A percentile compares a stretch with the other conserved stretches of the same genome.
Conservation (phyloP, 2,113 vertebrate species). For the Anguilla rostrata region DNA sequence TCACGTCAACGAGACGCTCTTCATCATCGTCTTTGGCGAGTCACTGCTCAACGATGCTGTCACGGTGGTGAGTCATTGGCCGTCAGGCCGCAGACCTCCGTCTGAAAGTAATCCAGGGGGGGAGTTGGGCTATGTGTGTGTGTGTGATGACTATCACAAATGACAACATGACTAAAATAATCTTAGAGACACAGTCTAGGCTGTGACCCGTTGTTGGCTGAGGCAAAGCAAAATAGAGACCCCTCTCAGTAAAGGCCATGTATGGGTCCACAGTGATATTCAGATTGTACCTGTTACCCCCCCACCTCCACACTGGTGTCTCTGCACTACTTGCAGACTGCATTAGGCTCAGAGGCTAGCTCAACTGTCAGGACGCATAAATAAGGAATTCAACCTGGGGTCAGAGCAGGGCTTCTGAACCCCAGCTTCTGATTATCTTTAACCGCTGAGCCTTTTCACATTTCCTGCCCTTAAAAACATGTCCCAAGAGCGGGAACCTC, state of each 20-base stretch:
- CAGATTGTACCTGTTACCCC: neutral
- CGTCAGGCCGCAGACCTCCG: neutral
- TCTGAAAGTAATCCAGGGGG: too few relatives aligned
- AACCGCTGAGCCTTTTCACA: neutral
- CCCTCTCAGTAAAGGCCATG: neutral
- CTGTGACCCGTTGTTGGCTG: neutral
- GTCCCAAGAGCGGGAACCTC: neutral
- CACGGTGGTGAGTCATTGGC: slow-evolving; percentile 84
- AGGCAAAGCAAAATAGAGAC: neutral
- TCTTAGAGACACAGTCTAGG: neutral
- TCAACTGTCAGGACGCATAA: neutral
- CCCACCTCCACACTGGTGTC: neutral
- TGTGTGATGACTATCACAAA: neutral
- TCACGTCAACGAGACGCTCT: slow-evolving; percentile 91
- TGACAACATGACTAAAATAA: neutral
- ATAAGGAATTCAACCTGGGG: neutral
- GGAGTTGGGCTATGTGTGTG: neutral
- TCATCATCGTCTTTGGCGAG: slow-evolving; percentile 97
- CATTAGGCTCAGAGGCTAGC: neutral
- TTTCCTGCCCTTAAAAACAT: neutral
- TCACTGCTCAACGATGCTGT: slow-evolving; percentile 96
- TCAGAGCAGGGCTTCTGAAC: neutral
- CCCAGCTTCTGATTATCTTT: neutral
- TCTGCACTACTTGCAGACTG: neutral
- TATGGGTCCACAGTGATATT: neutral